Percentiles rank a stretch among this genome's conserved stretches.
These are phyloP conservation scores for Plectrocnemia conspersa DNA, from an alignment of 1,140 invertebrate genomes.

Conservation along the genomic window DNA sequence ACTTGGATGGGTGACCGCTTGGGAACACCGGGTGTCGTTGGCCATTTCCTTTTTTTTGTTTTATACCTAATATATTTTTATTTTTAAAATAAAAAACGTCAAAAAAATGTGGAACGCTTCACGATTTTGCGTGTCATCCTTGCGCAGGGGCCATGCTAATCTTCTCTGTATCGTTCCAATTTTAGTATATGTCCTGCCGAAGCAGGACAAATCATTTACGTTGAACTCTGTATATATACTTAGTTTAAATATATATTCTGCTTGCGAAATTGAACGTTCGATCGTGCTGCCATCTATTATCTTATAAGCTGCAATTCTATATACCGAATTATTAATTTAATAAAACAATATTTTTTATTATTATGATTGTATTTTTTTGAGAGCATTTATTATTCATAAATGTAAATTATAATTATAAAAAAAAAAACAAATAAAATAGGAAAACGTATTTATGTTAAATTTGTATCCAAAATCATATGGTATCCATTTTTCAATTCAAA, in stretches of 20 bases:
- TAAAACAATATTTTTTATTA: background rate
- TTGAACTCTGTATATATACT: conserved; percentile 8
- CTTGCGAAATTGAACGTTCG: too few relatives aligned
- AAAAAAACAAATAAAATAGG: background rate
- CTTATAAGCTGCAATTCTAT: too few relatives aligned
- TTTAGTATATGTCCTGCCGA: conserved; percentile 75
- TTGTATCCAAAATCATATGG: background rate
- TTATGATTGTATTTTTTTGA: background rate
- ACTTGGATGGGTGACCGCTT: conserved; percentile 32
- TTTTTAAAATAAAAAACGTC: conserved; percentile 7
- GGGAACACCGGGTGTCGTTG: conserved; percentile 30
- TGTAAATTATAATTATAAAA: background rate
- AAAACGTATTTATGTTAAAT: background rate
- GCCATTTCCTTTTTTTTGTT: too few relatives aligned
- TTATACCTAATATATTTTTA: too few relatives aligned
- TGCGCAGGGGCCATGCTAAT: conserved; percentile 91
- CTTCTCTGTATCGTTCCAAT: conserved; percentile 90
- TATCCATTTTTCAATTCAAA: conserved; percentile 1
- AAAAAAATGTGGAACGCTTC: conserved; percentile 78
- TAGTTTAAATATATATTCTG: too few relatives aligned
- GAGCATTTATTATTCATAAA: background rate
- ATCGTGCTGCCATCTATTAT: too few relatives aligned
- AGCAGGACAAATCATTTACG: conserved; percentile 42
- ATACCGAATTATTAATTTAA: too few relatives aligned
- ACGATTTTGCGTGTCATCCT: conserved; percentile 89